These are phyloP conservation scores for Anguilla pacifica DNA, from an alignment of 2,797 vertebrate genomes.

Conservation along the genomic window DNA sequence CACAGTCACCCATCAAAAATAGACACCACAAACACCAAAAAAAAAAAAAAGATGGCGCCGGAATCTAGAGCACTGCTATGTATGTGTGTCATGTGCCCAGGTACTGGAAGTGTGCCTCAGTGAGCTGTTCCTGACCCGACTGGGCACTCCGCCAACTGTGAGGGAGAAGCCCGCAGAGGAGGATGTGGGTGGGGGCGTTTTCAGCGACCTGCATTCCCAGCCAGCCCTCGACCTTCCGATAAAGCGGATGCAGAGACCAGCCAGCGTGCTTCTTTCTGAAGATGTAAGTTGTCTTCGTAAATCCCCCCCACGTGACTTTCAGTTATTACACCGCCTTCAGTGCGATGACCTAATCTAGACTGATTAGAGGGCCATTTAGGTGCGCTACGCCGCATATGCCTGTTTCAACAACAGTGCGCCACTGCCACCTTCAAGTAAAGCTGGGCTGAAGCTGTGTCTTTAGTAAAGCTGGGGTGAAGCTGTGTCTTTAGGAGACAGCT, in stretches of 20 bases:
- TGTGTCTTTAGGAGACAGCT: not conserved
- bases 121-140: slow-evolving; percentile 70
- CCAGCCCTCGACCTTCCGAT: slow-evolving; percentile 59
- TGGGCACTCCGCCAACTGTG: slow-evolving; percentile 36
- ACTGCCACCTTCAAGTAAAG: not conserved
- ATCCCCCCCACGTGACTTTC: not conserved
- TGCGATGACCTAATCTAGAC: not conserved
- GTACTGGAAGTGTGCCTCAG: slow-evolving; percentile 74
- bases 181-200: slow-evolving; percentile 21
- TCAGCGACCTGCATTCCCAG: slow-evolving; percentile 34
- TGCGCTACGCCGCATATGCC: not conserved
- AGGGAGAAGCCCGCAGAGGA: slow-evolving; percentile 43
- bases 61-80: not conserved
- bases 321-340: not conserved
- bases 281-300: slow-evolving; percentile 61
- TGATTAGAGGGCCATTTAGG: not conserved
- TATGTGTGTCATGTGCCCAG: slow-evolving; percentile 53
- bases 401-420: not conserved
- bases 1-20: not conserved
- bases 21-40: not conserved
- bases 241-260: slow-evolving; percentile 53
- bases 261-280: slow-evolving; percentile 54
- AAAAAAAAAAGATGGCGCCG: not conserved
- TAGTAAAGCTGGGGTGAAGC: not conserved
- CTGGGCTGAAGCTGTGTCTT: not conserved